phyloP scores from a whole-genome alignment of 2,797 vertebrate genomes.

The Chloroceryle inda region DNA sequence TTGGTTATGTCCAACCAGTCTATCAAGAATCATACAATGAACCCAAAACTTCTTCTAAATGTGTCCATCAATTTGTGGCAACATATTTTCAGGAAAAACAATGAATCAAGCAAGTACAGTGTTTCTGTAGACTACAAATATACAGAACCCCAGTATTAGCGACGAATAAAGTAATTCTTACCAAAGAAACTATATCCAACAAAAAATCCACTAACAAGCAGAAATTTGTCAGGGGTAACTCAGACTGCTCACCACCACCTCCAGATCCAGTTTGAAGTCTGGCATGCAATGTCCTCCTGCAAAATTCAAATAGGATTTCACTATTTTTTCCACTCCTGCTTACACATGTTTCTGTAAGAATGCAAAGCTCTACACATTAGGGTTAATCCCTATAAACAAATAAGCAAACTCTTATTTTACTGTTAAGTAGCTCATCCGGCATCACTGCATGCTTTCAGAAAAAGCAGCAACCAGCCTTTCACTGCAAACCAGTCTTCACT shows the following conservation, averaged over 20 bases:
- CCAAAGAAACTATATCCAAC: slow-evolving; percentile 98
- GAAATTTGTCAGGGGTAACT: slow-evolving; percentile 92
- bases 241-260: slow-evolving; percentile 82
- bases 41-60: not conserved
- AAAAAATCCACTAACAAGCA: slow-evolving; percentile 97
- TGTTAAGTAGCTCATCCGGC: not conserved
- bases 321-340: not conserved
- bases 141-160: not conserved
- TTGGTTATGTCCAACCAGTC: not conserved
- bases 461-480: not conserved
- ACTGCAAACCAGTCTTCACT: not conserved
- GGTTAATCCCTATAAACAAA: not conserved
- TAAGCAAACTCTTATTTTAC: not conserved
- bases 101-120: not conserved
- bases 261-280: slow-evolving; percentile 80
- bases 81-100: not conserved
- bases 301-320: slow-evolving; percentile 60
- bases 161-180: slow-evolving; percentile 78
- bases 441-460: not conserved
- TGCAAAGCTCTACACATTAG: not conserved
- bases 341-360: not conserved
- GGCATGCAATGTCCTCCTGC: slow-evolving; percentile 88
- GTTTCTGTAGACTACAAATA: not conserved
- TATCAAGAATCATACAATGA: not conserved
- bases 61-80: not conserved